Conservation (phyloP, 2,888 invertebrate genomes). For the Cancer borealis region DNA sequence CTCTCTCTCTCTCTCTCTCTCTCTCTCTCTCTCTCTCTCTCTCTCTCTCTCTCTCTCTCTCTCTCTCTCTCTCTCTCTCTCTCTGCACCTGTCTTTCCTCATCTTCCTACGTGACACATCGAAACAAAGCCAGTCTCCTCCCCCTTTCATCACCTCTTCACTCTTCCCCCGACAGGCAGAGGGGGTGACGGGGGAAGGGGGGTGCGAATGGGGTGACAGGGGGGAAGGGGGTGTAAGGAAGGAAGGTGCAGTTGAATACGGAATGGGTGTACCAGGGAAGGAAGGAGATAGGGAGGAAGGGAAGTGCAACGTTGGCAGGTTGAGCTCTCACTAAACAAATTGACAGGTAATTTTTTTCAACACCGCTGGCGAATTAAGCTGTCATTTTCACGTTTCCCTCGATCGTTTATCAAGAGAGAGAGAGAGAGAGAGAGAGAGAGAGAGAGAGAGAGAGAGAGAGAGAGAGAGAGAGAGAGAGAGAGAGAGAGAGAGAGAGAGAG, state of each 20-base stretch:
- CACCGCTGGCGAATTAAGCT: slow-evolving; percentile 12
- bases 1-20: no score
- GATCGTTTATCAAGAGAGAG: slow-evolving; percentile 2
- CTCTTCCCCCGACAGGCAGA: background rate
- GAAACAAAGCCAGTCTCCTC: background rate
- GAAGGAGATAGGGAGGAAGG: background rate
- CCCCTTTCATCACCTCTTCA: background rate
- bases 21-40: no score
- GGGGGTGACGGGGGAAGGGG: background rate
- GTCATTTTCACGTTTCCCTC: slow-evolving; percentile 18
- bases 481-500: slow-evolving; percentile 28
- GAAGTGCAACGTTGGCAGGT: background rate
- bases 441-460: slow-evolving; percentile 24
- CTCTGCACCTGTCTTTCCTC: background rate
- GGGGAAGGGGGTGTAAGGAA: background rate
- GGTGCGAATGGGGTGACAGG: background rate
- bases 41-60: no score
- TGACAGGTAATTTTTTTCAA: background rate
- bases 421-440: slow-evolving; percentile 32
- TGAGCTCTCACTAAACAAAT: background rate
- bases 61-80: background rate
- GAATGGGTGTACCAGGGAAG: no score
- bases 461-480: background rate
- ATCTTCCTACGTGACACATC: background rate
- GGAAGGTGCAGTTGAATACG: no score